Conservation (phyloP, 2,797 vertebrate genomes). For the Aulostomus chinensis region DNA sequence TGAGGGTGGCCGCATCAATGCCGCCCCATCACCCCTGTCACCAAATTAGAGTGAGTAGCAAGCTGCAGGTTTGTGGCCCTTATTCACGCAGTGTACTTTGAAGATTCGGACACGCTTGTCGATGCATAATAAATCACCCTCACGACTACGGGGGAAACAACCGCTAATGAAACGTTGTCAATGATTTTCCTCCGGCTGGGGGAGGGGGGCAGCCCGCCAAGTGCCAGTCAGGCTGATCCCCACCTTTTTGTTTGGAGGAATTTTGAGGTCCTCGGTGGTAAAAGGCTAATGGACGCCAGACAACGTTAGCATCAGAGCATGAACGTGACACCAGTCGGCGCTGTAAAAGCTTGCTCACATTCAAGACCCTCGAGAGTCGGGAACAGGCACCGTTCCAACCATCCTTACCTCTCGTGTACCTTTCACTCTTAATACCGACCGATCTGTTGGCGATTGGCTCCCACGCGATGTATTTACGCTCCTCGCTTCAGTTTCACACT, state of each 20-base stretch:
- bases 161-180: too few relatives aligned
- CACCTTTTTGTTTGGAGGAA: constrained; percentile 7
- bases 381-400: background rate
- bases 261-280: constrained; percentile 46
- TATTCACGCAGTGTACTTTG: constrained; percentile 55
- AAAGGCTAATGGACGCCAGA: constrained; percentile 60
- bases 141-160: constrained; percentile 1
- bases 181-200: too few relatives aligned
- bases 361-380: constrained; percentile 15
- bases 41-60: constrained; percentile 33
- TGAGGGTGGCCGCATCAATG: constrained; percentile 38
- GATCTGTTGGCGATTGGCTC: too few relatives aligned
- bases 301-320: constrained; percentile 55
- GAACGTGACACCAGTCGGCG: constrained; percentile 58
- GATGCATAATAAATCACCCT: constrained; percentile 38
- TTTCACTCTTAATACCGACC: too few relatives aligned
- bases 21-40: constrained; percentile 46
- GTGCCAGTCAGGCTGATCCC: background rate
- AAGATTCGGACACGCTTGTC: constrained; percentile 16
- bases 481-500: too few relatives aligned
- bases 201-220: too few relatives aligned
- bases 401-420: too few relatives aligned
- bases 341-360: constrained; percentile 2
- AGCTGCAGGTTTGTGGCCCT: constrained; percentile 38
- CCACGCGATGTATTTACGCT: too few relatives aligned